A percentile compares a stretch with the other conserved stretches of the same genome.
phyloP scores from a whole-genome alignment of 2,797 vertebrate species.

The Nasua narica region DNA sequence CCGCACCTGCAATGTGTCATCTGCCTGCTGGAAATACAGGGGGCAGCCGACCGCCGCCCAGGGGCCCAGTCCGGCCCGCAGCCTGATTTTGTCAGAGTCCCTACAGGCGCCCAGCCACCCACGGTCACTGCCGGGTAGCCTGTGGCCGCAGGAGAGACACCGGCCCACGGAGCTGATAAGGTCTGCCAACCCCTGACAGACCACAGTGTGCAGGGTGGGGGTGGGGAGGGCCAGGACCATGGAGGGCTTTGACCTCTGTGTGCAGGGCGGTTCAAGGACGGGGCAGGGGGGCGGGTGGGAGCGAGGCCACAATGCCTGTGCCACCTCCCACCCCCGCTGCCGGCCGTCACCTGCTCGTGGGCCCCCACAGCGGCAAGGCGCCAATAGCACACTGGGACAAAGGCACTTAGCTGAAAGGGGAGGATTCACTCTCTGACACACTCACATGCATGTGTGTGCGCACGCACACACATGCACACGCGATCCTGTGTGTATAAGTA shows the following conservation, averaged over 20 bases:
- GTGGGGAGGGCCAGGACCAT: neutral
- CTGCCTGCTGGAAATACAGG: neutral
- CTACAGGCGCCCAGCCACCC: neutral
- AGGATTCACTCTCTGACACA: too few species aligned
- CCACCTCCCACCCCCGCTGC: neutral
- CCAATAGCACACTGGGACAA: neutral
- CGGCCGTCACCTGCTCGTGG: neutral
- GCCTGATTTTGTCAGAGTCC: neutral
- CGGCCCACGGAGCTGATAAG: neutral
- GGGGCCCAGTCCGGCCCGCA: neutral
- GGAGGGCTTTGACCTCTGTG: neutral
- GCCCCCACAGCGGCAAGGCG: neutral
- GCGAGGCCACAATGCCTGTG: fast-evolving
- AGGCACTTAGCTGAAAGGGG: neutral
- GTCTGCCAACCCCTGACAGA: neutral
- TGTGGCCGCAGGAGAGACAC: neutral
- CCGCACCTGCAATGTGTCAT: neutral
- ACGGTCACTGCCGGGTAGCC: neutral
- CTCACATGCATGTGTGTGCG: fast-evolving
- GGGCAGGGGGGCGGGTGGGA: neutral
- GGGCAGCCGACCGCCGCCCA: fast-evolving
- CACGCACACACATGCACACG: fast-evolving
- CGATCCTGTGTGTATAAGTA: too few species aligned
- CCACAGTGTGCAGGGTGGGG: neutral
- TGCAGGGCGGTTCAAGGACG: neutral